These are phyloP conservation scores for Vannuccia rotundouncinata DNA, from an alignment of 2,888 invertebrate genomes.

Conservation along the genomic window DNA sequence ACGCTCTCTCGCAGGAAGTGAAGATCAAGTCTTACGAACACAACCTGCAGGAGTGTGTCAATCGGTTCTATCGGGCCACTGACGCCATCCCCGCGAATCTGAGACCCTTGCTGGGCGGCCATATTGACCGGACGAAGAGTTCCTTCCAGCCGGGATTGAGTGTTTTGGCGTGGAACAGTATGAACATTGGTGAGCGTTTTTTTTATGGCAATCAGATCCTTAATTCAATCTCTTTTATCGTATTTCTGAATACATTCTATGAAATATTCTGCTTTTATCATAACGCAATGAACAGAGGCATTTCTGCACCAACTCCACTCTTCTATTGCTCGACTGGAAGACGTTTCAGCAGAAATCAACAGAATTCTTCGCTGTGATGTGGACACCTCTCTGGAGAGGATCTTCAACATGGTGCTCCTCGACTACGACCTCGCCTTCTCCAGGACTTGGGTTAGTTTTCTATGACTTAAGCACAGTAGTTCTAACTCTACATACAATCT, in stretches of 20 bases:
- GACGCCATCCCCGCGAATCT: conserved; percentile 49
- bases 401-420: conserved; percentile 51
- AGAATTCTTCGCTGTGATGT: conserved; percentile 50
- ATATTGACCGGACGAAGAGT: conserved; percentile 48
- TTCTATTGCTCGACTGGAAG: conserved; percentile 48
- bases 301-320: conserved; percentile 54
- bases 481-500: conserved; percentile 35
- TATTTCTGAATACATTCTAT: too few relatives aligned
- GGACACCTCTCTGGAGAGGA: conserved; percentile 46
- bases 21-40: conserved; percentile 54
- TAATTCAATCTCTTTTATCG: too few relatives aligned
- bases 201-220: too few relatives aligned
- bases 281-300: too few relatives aligned
- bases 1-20: conserved; percentile 51
- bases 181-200: conserved; percentile 52
- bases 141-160: conserved; percentile 53
- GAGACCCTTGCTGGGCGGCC: conserved; percentile 47
- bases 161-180: conserved; percentile 55
- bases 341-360: conserved; percentile 47
- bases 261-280: too few relatives aligned
- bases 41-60: conserved; percentile 51
- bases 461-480: background rate
- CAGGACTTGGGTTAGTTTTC: conserved; percentile 48
- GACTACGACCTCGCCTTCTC: conserved; percentile 51
- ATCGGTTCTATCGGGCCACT: conserved; percentile 46